phyloP scores from a whole-genome alignment of 2,888 invertebrate genomes.

The Drosophila picticornis region DNA sequence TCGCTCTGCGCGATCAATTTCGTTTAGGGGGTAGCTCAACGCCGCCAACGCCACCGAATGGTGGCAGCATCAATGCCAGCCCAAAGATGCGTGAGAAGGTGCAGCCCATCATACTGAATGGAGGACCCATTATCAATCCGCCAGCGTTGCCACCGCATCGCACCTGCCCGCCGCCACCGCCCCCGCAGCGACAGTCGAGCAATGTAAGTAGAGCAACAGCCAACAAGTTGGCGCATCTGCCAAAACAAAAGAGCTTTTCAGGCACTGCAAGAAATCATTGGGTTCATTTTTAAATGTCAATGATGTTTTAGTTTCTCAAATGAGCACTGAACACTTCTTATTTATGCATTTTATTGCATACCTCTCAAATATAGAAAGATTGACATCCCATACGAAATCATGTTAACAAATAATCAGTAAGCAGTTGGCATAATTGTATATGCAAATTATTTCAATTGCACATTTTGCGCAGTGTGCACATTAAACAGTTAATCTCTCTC shows the following conservation, averaged over 20 bases:
- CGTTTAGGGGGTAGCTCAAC: slow-evolving; percentile 74
- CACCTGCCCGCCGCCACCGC: slow-evolving; percentile 85
- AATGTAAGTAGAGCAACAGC: slow-evolving; percentile 77
- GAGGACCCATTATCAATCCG: slow-evolving; percentile 80
- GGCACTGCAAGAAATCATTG: slow-evolving; percentile 26
- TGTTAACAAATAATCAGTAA: background rate
- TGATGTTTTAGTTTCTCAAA: background rate
- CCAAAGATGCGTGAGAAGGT: slow-evolving; percentile 74
- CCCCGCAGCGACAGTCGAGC: slow-evolving; percentile 83
- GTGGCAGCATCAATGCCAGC: slow-evolving; percentile 54
- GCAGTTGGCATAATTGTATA: background rate
- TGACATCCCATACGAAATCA: background rate
- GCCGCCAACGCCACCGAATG: slow-evolving; percentile 62
- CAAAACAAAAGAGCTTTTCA: slow-evolving; percentile 22
- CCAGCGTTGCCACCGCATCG: slow-evolving; percentile 85
- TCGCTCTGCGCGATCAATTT: slow-evolving; percentile 84
- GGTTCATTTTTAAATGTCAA: background rate
- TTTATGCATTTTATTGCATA: slow-evolving; percentile 2
- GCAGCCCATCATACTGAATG: slow-evolving; percentile 80
- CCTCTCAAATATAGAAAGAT: background rate
- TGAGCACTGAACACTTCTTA: background rate
- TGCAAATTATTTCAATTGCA: background rate
- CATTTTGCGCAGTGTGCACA: slow-evolving; percentile 28
- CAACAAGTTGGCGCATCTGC: slow-evolving; percentile 56
- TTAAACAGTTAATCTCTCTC: slow-evolving; percentile 1